Conservation (phyloP, 1,140 invertebrate species). For the Drosophila subpulchrella region DNA sequence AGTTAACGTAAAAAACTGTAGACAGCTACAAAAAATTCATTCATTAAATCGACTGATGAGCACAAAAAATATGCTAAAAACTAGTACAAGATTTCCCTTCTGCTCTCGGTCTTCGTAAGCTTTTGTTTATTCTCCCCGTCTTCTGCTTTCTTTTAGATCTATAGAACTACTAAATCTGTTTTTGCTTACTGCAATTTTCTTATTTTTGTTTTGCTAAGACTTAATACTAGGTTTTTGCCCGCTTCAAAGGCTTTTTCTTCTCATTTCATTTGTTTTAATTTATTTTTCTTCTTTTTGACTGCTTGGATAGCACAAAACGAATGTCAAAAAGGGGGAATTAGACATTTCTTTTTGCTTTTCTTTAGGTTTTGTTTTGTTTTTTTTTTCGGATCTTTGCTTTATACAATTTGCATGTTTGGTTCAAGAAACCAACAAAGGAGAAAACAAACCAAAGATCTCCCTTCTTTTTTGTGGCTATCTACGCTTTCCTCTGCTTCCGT, state of each 20-base stretch:
- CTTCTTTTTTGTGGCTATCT: conserved; percentile 36
- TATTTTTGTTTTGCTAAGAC: conserved; percentile 66
- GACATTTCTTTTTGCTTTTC: conserved; percentile 14
- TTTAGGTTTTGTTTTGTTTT: conserved; percentile 13
- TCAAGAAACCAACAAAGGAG: conserved; percentile 32
- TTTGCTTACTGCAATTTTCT: conserved; percentile 53
- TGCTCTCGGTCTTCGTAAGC: conserved; percentile 17
- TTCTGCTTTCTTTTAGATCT: conserved; percentile 28
- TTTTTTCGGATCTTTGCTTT: conserved; percentile 41
- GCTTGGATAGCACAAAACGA: conserved; percentile 51
- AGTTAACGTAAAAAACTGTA: conserved; percentile 79
- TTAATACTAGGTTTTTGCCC: conserved; percentile 52
- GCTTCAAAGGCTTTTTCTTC: conserved; percentile 18
- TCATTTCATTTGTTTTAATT: conserved; percentile 28
- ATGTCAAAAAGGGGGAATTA: conserved; percentile 34
- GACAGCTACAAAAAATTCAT: conserved; percentile 79
- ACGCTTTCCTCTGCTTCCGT: conserved; percentile 21
- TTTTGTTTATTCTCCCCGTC: conserved; percentile 7
- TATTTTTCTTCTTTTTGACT: conserved; percentile 27
- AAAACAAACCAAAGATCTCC: conserved; percentile 35
- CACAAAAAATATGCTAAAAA: conserved; percentile 83
- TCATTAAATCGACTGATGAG: conserved; percentile 80
- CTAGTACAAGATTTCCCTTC: conserved; percentile 68
- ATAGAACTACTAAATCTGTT: conserved; percentile 67
- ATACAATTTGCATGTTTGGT: conserved; percentile 54